Percentiles rank a stretch among this genome's conserved stretches.
Conservation (phyloP, 64 coral and sea anemone genomes). For the Montipora cactus region DNA sequence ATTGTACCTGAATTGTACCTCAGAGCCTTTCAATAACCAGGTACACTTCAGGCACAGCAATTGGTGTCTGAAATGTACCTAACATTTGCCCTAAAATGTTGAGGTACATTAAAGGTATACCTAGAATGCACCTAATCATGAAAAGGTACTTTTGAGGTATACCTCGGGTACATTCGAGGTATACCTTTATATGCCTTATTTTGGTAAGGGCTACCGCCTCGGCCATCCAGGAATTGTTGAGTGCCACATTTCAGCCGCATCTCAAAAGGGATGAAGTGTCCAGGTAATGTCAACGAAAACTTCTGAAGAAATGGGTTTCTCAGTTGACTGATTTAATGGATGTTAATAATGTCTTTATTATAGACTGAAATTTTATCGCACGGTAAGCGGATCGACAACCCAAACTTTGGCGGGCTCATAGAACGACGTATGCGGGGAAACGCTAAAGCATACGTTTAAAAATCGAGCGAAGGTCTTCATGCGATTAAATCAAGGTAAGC, state of each 20-base stretch:
- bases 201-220: not conserved
- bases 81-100: too few species aligned
- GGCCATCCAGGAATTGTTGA: not conserved
- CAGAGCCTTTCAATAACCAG: too few species aligned
- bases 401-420: not conserved
- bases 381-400: not conserved
- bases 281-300: slow-evolving; percentile 2
- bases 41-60: too few species aligned
- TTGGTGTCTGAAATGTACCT: too few species aligned
- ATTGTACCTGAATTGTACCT: too few species aligned
- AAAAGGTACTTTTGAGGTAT: too few species aligned
- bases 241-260: not conserved
- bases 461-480: not conserved
- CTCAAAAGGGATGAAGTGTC: not conserved
- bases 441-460: not conserved
- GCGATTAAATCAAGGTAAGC: not conserved
- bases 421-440: not conserved
- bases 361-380: slow-evolving; percentile 6
- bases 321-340: not conserved
- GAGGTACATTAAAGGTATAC: too few species aligned
- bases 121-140: too few species aligned
- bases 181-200: too few species aligned
- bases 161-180: too few species aligned
- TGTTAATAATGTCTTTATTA: not conserved
- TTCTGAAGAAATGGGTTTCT: not conserved